Evolutionary conservation across 2,888 invertebrate genomes (phyloP), one percentile per base, ranked within the genome.

Genomic region (Cerastis rubricosa): DNA sequence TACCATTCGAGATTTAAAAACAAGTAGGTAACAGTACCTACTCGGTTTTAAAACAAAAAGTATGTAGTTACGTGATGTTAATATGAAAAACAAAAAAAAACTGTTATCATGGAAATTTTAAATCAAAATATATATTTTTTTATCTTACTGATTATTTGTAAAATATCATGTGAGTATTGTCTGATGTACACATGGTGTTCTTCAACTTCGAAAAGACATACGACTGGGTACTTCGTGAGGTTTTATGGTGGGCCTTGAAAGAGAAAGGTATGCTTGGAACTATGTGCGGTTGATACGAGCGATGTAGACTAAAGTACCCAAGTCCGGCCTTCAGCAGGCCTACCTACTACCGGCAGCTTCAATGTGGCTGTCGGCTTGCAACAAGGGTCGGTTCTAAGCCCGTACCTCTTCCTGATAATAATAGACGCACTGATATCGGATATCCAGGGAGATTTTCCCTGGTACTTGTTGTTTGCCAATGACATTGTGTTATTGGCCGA

Each of bases 141-240:
- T 22, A 22, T 75, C 0, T 5, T 79, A 8, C 47, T 25, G 14
- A 43, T 49, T 47, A 22, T 22, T 54, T 43, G 63, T 2, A 49
- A 78, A 79, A 51, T 45, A 19, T 7, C 40, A 49, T 22, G 79
- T 81, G 76, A 79, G 76, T 75, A 61, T 43, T 14, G 6, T 43
- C 14, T 12, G 6, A 12, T 43, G 9, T 19, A 29, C 54, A 25
- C 25, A 57, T 59, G 25, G 57, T 25, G 25, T 57, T 57, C 25
- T 14, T 14, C 25, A 25, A 29, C 8, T 17, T 29, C 17, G 7
- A 59, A 29, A 8, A 29, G 29, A 29, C 29, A 29, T 29, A 29
- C 54, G 54, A 49, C 51, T 11, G n/a, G 11, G n/a, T 25, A 57
- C 14, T 25, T 25, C 17, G 14, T 3, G 3, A 59, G 59, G 59